Evolutionary conservation across 2,888 invertebrate genomes (phyloP), one percentile per base, ranked within the genome.

Genomic region (Scaptomyza polygonia): DNA sequence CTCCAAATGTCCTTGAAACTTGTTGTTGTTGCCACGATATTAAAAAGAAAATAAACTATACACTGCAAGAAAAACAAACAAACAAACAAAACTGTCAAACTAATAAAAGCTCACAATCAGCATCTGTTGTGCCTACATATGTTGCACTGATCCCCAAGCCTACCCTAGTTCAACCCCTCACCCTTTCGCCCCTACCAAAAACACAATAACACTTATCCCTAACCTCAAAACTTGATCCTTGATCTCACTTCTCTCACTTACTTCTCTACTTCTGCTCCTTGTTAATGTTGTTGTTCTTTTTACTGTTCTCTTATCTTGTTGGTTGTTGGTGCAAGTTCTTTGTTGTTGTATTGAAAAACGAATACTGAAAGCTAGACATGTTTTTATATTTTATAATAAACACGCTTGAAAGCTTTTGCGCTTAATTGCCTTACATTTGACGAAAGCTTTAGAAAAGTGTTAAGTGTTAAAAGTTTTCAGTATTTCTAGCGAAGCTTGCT

Each of bases 291-390:
- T 48, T 48, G 47, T 32, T 48, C 30, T 59, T 29, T 14, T 5
- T 34, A 11, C 59, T 61, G 47, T 25, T 30, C 34, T 55, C 36
- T 27, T 30, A 58, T 63, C 59, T 64, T 67, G 65, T 61, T 73
- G 67, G 67, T 81, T 74, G 68, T 74, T 74, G 72, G 66, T 71
- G 59, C 72, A 51, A 73, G 62, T 79, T 66, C 56, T 61, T 49
- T 47, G 59, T 71, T 65, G 69, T 77, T 25, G 25, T 25, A 16
- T 80, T 55, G 55, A 72, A 36, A 39, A 36, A 57, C 59, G 76
- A 89, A 89, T 87, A 88, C 89, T 89, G 87, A 89, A 86, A 89
- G 87, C 89, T 87, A 89, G 83, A 88, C 89, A 88, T 89, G 72
- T 86, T 79, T 80, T 78, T 30, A 29, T 32, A 32, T 8, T 9